Base-by-base conservation (phyloP, 2,888 invertebrate genomes). In the Brenthis hecate region DNA sequence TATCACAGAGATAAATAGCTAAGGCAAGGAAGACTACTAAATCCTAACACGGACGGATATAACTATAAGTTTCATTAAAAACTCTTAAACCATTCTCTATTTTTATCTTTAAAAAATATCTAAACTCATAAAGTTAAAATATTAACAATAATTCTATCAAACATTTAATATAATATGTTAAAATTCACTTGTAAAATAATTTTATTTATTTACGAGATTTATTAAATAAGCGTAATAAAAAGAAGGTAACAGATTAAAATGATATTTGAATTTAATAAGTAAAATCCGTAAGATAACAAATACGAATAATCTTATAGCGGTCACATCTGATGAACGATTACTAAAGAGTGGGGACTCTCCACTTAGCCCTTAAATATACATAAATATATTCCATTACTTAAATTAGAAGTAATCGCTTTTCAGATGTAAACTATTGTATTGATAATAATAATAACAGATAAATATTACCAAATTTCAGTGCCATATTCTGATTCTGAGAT, bases 401-500 rank as follows among this genome's bases (percentile, higher is more conserved):
- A 36, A 43, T 2, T 43, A 43, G 3, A 56, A n/a, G 56, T 36
- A 56, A 56, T 32, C 28, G 16, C 16, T 57, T 16, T 57, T 57
- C 57, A 55, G 55, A 55, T 32, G 32, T 19, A 4, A 1, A 13
- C 47, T 16, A 57, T 3, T 43, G 16, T 43, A 16, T 32, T 6
- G 13, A 43, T 53, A 28, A 16, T 53, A 53, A 16, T 16, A 16
- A 16, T 53, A 8, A 36, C 36, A 43, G 32, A 56, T 53, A 54
- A 53, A 72, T 58, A 79, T 90, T 93, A 96, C 96, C 96, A 96
- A 82, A 96, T 96, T 92, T 96, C 96, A 67, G 96, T 96, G 73
- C 94, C 94, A 76, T 93, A 93, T 75, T 95, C 94, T 14, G 94
- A 91, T 80, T 92, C 92, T 68, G 94, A 91, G 73, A 95, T 93